Percentiles rank a stretch among this genome's conserved stretches.
These are phyloP conservation scores for Acrossocheilus fasciatus DNA, from an alignment of 2,797 vertebrate genomes.

Conservation along the genomic window DNA sequence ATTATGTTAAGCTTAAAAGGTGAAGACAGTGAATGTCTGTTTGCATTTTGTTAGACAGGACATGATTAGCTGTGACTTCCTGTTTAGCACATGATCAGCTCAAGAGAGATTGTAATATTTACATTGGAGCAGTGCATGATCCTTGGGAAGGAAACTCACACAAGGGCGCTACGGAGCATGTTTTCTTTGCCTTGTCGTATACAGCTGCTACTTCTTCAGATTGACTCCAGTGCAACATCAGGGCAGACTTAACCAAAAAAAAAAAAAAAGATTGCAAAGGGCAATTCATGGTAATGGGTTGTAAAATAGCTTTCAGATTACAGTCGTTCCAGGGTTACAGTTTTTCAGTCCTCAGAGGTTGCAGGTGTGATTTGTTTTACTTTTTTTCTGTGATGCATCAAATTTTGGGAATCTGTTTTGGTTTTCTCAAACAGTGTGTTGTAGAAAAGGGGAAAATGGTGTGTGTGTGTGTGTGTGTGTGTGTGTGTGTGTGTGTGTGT, in stretches of 20 bases:
- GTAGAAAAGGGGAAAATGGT: neutral
- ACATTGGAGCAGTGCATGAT: slow-evolving; percentile 69
- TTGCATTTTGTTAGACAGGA: slow-evolving; percentile 69
- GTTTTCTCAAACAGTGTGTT: slow-evolving; percentile 4
- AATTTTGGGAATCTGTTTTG: slow-evolving; percentile 38
- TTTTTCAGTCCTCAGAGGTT: slow-evolving; percentile 57
- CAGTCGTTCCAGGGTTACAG: slow-evolving; percentile 65
- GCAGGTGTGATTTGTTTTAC: slow-evolving; percentile 72
- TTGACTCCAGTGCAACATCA: slow-evolving; percentile 48
- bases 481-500: neutral
- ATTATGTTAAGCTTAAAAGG: neutral
- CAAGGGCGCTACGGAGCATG: slow-evolving; percentile 67
- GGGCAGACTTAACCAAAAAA: slow-evolving; percentile 46
- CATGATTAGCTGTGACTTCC: slow-evolving; percentile 74
- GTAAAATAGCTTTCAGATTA: slow-evolving; percentile 74
- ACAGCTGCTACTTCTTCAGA: slow-evolving; percentile 72
- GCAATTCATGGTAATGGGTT: slow-evolving; percentile 73
- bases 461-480: neutral
- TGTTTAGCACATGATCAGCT: slow-evolving; percentile 68
- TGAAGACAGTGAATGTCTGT: slow-evolving; percentile 69
- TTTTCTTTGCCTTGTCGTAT: slow-evolving; percentile 76
- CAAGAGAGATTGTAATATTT: slow-evolving; percentile 68
- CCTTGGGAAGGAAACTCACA: slow-evolving; percentile 69
- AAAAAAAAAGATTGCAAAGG: slow-evolving; percentile 40
- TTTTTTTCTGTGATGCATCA: slow-evolving; percentile 61